Evolutionary conservation across 35 echinoderm and acorn worm species (phyloP).

Genomic region (Patiria miniata): DNA sequence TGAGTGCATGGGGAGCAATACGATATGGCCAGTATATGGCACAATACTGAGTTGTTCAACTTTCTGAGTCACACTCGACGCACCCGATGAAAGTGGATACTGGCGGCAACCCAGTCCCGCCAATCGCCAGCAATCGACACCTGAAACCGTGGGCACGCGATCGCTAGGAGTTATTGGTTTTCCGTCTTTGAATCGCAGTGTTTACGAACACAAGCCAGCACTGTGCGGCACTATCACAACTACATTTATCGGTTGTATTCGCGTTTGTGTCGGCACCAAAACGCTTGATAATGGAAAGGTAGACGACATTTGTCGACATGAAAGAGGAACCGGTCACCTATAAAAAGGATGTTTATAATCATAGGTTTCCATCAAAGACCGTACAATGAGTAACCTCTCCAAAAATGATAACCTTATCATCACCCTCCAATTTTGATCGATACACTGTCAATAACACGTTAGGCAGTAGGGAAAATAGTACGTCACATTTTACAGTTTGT

Average conservation of each 20-base stretch:
- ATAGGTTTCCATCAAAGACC: no score
- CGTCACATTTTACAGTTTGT: no score
- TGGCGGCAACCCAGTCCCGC: background rate
- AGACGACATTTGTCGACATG: background rate
- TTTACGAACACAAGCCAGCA: background rate
- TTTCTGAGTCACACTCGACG: background rate
- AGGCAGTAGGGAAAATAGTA: no score
- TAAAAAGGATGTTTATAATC: no score
- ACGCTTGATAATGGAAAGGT: background rate
- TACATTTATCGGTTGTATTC: background rate
- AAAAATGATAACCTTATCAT: no score
- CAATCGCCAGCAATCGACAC: background rate
- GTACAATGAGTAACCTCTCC: no score
- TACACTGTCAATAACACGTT: no score
- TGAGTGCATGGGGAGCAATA: background rate
- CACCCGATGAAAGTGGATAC: constrained; percentile 2
- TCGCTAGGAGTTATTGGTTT: background rate
- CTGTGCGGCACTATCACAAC: background rate
- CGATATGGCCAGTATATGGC: background rate
- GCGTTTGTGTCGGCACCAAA: background rate
- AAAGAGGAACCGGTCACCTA: no score
- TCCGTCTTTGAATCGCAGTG: background rate
- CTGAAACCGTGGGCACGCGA: constrained; percentile 6
- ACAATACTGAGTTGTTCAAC: background rate
- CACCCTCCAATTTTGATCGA: no score